Conservation (phyloP, 2,113 vertebrate genomes). For the Oncorhynchus gorbuscha region DNA sequence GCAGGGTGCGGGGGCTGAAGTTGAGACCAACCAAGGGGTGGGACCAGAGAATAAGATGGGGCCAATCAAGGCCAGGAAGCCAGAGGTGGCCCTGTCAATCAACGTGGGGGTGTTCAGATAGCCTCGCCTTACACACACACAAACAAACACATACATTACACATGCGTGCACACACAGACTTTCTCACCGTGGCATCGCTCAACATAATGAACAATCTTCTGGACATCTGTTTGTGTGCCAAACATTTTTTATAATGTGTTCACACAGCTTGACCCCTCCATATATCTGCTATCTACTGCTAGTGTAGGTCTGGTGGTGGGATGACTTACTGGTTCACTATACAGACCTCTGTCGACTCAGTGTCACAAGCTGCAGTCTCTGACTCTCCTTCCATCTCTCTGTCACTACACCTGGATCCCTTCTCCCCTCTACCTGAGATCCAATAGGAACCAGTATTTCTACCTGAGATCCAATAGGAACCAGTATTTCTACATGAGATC, state of each 20-base stretch:
- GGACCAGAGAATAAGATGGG: constrained; percentile 51
- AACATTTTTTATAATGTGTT: neutral
- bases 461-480: too few relatives aligned
- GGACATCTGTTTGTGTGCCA: neutral
- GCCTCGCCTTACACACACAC: constrained; percentile 9
- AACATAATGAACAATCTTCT: too few relatives aligned
- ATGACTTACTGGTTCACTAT: neutral
- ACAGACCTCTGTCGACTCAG: neutral
- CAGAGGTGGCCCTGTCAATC: constrained; percentile 77
- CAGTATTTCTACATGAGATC: too few relatives aligned
- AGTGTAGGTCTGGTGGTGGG: neutral
- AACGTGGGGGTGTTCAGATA: constrained; percentile 76
- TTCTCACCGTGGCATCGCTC: neutral
- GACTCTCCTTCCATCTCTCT: too few relatives aligned
- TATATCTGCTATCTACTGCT: neutral
- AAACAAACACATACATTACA: neutral
- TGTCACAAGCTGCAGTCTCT: too few relatives aligned
- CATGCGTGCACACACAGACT: neutral
- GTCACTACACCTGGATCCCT: too few relatives aligned
- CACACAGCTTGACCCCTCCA: neutral
- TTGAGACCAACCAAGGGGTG: constrained; percentile 11
- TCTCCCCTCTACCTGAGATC: too few relatives aligned
- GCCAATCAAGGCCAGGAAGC: constrained; percentile 66
- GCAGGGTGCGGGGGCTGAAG: constrained; percentile 12
- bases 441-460: too few relatives aligned